These are phyloP conservation scores for Penelope pileata DNA, from an alignment of 2,113 vertebrate genomes.

Conservation along the genomic window DNA sequence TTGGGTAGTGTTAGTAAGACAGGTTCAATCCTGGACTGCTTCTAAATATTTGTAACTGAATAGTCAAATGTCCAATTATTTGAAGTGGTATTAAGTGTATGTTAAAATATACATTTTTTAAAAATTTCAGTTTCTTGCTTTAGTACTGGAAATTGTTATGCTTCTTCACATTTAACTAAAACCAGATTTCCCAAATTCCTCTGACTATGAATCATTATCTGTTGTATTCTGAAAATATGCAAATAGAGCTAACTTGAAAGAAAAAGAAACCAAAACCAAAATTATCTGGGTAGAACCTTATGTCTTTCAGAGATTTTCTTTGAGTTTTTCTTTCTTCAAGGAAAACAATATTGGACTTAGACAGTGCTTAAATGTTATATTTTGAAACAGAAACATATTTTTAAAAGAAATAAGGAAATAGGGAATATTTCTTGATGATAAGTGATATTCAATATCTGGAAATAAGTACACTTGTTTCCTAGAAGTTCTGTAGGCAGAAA, in stretches of 20 bases:
- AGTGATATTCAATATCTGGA: neutral
- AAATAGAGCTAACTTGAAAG: neutral
- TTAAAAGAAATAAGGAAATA: neutral
- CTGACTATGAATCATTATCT: neutral
- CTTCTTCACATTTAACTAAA: neutral
- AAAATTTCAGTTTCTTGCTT: neutral
- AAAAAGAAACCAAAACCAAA: neutral
- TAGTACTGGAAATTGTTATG: neutral
- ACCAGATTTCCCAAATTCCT: neutral
- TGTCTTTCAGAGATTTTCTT: neutral
- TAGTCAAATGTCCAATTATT: neutral
- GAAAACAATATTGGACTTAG: neutral
- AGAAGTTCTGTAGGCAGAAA: neutral
- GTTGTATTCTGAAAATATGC: neutral
- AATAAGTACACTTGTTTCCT: neutral
- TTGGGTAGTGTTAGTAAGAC: neutral
- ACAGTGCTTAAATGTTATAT: neutral
- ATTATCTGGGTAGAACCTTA: neutral
- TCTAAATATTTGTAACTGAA: neutral
- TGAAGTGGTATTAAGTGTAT: neutral
- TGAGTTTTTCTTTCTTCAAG: neutral
- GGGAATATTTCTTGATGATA: neutral
- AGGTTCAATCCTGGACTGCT: neutral
- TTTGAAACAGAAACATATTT: neutral
- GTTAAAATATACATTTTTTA: neutral